A percentile compares a stretch with the other conserved stretches of the same genome.
Evolutionary conservation across 2,888 invertebrate species (phyloP).

Genomic region (Nysson spinosus): DNA sequence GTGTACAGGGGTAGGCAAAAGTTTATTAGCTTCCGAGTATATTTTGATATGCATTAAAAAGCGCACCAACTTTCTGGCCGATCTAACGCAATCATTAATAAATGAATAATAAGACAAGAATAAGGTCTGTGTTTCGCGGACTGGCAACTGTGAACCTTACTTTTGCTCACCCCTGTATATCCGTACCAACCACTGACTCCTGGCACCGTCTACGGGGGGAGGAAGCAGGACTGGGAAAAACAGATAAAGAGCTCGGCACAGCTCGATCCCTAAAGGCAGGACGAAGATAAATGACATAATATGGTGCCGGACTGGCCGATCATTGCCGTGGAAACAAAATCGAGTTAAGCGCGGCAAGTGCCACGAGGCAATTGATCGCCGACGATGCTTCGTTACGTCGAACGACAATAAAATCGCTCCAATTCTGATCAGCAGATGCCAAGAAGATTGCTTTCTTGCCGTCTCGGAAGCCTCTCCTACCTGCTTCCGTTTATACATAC

Average conservation of each 20-base stretch:
- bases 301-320: constrained; percentile 69
- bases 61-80: no score
- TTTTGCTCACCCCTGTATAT: constrained; percentile 39
- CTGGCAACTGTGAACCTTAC: no score
- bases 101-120: no score
- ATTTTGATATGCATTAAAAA: no score
- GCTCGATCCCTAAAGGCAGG: constrained; percentile 49
- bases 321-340: constrained; percentile 71
- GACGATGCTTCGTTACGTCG: constrained; percentile 66
- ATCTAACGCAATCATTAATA: no score
- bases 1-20: not conserved
- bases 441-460: constrained; percentile 63
- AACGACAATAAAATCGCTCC: constrained; percentile 67
- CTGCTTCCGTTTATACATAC: not conserved
- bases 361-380: constrained; percentile 67
- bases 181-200: constrained; percentile 49
- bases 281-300: constrained; percentile 76
- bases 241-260: constrained; percentile 52
- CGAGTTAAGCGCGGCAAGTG: constrained; percentile 66
- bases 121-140: no score
- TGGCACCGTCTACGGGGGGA: constrained; percentile 32
- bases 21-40: no score
- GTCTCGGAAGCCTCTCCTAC: not conserved
- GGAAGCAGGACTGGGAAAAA: constrained; percentile 49
- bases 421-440: constrained; percentile 61